These are phyloP conservation scores for Anadara kagoshimensis DNA, from an alignment of 1,140 invertebrate species.

Conservation along the genomic window DNA sequence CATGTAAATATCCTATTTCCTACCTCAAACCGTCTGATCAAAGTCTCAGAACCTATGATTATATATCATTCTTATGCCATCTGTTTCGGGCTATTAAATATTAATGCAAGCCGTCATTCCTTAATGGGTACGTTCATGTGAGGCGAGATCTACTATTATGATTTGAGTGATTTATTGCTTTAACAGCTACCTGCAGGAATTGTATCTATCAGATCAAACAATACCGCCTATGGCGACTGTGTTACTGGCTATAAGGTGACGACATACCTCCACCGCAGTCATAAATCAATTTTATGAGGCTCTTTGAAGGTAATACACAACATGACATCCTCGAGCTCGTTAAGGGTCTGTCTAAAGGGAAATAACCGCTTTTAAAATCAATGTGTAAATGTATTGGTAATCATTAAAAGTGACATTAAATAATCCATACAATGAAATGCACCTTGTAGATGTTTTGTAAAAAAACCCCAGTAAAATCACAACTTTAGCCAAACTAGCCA, in stretches of 20 bases:
- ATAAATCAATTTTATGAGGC: too few species aligned
- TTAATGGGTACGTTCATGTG: constrained; percentile 11
- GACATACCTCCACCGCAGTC: constrained; percentile 5
- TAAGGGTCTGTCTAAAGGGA: too few species aligned
- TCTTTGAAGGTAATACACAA: too few species aligned
- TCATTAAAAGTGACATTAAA: too few species aligned
- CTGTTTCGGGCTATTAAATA: constrained; percentile 20
- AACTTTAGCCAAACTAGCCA: too few species aligned
- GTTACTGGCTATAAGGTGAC: neutral
- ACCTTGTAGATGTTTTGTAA: too few species aligned
- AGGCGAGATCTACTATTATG: constrained; percentile 17
- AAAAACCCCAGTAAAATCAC: too few species aligned
- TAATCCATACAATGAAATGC: too few species aligned
- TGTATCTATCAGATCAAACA: constrained; percentile 17
- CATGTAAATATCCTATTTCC: constrained; percentile 19
- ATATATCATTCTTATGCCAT: constrained; percentile 19
- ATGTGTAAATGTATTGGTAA: too few species aligned
- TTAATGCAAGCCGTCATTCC: constrained; percentile 11
- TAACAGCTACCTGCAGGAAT: constrained; percentile 16
- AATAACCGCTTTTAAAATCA: too few species aligned
- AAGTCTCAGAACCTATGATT: constrained; percentile 9
- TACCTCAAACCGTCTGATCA: constrained; percentile 5
- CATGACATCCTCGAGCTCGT: too few species aligned
- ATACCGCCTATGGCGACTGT: neutral
- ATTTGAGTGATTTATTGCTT: constrained; percentile 12